A percentile compares a stretch with the other conserved stretches of the same genome.
Conservation (phyloP, 2,888 invertebrate species). For the Chironomus riparius region DNA sequence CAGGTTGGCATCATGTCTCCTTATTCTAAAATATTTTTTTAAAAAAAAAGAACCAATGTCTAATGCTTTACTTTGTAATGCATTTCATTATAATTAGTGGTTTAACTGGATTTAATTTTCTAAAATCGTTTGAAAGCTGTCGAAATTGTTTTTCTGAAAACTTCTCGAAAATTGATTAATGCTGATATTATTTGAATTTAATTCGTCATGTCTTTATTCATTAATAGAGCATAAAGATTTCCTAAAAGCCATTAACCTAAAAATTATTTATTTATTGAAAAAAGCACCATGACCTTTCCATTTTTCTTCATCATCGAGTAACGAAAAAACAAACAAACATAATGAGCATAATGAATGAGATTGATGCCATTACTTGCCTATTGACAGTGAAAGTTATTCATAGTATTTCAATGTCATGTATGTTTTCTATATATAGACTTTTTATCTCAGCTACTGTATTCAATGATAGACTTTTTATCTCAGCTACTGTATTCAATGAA, state of each 20-base stretch:
- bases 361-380: neutral
- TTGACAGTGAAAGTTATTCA: slow-evolving; percentile 8
- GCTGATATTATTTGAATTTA: neutral
- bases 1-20: too few species aligned
- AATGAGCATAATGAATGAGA: neutral
- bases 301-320: neutral
- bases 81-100: too few species aligned
- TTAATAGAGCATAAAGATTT: neutral
- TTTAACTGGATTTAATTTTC: too few species aligned
- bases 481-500: neutral
- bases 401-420: neutral
- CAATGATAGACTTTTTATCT: neutral
- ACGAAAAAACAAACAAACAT: neutral
- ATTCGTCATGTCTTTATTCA: neutral
- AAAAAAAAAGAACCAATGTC: too few species aligned
- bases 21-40: too few species aligned
- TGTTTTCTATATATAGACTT: neutral
- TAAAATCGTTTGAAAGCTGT: too few species aligned
- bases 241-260: neutral
- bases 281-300: neutral
- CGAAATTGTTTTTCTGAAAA: too few species aligned
- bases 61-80: too few species aligned
- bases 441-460: neutral
- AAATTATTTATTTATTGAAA: neutral
- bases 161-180: too few species aligned